phyloP scores from a whole-genome alignment of 2,113 vertebrate genomes.

The Varanus komodoensis region DNA sequence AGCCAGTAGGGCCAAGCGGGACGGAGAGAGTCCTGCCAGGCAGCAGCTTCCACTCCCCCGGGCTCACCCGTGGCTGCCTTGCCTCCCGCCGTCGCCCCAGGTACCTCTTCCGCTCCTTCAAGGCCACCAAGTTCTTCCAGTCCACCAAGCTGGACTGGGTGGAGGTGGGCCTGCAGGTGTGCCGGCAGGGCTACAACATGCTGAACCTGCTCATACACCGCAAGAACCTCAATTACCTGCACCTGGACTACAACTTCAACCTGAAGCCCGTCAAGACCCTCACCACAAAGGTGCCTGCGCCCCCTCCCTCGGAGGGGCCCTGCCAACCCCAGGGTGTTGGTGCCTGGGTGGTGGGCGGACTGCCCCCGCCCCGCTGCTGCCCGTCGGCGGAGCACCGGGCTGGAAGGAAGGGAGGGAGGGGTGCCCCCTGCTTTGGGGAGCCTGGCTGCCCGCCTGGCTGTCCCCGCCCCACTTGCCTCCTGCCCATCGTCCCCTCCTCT shows the following conservation, averaged over 20 bases:
- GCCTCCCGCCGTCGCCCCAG: slow-evolving; percentile 66
- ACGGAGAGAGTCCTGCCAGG: too few species aligned
- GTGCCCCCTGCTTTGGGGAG: not conserved
- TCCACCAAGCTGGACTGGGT: slow-evolving; percentile 99
- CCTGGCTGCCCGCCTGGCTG: too few species aligned
- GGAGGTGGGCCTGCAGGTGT: slow-evolving; percentile 97
- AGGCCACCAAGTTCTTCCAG: slow-evolving; percentile 99
- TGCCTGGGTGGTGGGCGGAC: too few species aligned
- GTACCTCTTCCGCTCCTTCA: slow-evolving; percentile 98
- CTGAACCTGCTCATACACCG: slow-evolving; percentile 98
- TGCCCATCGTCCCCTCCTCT: not conserved
- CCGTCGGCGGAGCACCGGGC: not conserved
- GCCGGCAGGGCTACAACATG: slow-evolving; percentile 99
- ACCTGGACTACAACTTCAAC: slow-evolving; percentile 99
- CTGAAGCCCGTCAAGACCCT: slow-evolving; percentile 98
- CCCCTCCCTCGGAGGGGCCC: not conserved
- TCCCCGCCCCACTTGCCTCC: not conserved
- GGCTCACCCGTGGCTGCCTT: too few species aligned
- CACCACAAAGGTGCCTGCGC: slow-evolving; percentile 90
- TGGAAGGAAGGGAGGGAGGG: not conserved
- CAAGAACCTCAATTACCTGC: slow-evolving; percentile 98
- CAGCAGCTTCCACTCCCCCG: too few species aligned
- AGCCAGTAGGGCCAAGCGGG: too few species aligned
- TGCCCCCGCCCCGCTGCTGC: not conserved
- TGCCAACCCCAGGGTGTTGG: too few species aligned